phyloP scores from a whole-genome alignment of 2,113 vertebrate species.

The Dromas ardeola region DNA sequence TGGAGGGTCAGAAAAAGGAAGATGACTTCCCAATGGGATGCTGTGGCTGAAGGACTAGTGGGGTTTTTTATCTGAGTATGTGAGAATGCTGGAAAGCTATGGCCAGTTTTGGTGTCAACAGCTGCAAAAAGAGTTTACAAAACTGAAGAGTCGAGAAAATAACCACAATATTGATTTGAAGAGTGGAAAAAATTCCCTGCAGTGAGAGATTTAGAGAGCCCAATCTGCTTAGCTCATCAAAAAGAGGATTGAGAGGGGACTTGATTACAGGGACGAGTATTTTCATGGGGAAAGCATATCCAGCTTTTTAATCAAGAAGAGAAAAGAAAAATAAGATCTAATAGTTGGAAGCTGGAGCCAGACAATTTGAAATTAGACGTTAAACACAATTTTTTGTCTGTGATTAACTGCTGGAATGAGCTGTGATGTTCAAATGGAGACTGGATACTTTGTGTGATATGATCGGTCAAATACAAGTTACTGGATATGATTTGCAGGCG shows the following conservation, averaged over 20 bases:
- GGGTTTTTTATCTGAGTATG: background rate
- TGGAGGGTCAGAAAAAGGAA: background rate
- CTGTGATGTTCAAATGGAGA: background rate
- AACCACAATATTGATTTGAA: conserved; percentile 41
- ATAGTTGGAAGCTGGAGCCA: background rate
- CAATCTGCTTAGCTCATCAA: conserved; percentile 64
- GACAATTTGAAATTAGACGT: conserved; percentile 43
- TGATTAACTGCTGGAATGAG: conserved; percentile 9
- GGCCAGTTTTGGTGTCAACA: background rate
- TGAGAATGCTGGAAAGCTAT: background rate
- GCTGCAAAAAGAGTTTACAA: background rate
- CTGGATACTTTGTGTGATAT: background rate
- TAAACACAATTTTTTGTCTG: background rate
- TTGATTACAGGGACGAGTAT: conserved; percentile 57
- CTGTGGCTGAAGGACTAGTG: background rate
- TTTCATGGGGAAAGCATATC: conserved; percentile 34
- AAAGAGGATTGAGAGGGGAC: conserved; percentile 65
- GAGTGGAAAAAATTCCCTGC: conserved; percentile 28
- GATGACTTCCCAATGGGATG: background rate
- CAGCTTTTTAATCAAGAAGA: conserved; percentile 57
- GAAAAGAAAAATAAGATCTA: conserved; percentile 11
- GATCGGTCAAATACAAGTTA: background rate
- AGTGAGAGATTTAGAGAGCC: conserved; percentile 42
- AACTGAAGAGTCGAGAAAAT: conserved; percentile 10
- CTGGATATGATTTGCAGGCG: background rate